These are phyloP conservation scores for Turdus rufiventris DNA, from an alignment of 2,113 vertebrate genomes.

Conservation along the genomic window DNA sequence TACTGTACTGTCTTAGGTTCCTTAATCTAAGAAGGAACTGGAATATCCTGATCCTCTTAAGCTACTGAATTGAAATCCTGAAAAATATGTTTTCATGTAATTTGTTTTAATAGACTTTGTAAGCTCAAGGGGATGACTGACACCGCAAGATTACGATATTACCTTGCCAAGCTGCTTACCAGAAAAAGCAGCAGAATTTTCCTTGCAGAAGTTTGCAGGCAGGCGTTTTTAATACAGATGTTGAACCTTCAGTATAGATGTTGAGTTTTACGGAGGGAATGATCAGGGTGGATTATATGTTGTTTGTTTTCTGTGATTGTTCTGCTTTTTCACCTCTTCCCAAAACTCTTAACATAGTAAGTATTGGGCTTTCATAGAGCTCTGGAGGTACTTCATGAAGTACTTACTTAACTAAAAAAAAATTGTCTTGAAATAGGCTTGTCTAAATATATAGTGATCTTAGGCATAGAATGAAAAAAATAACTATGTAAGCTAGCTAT, in stretches of 20 bases:
- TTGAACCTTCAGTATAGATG: not conserved
- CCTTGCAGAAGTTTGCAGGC: not conserved
- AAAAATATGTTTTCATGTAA: conserved; percentile 26
- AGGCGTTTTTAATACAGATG: not conserved
- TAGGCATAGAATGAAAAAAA: not conserved
- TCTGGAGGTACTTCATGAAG: not conserved
- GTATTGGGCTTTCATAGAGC: not conserved
- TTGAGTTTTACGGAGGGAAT: not conserved
- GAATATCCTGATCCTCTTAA: conserved; percentile 32
- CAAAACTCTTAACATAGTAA: not conserved
- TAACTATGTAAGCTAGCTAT: not conserved
- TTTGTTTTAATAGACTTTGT: conserved; percentile 47
- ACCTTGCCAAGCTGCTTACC: conserved; percentile 37
- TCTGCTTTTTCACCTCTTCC: not conserved
- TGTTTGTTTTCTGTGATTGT: not conserved
- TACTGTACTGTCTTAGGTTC: not conserved
- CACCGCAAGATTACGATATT: not conserved
- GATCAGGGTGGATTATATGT: not conserved
- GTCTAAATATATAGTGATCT: not conserved
- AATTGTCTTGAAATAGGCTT: not conserved
- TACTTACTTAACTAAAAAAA: not conserved
- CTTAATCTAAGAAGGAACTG: not conserved
- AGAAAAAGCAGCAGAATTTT: conserved; percentile 10
- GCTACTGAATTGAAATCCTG: not conserved
- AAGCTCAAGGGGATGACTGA: conserved; percentile 14